Percentiles rank a stretch among this genome's conserved stretches.
Conservation (phyloP, 2,888 invertebrate species). For the Chaitophorus viminalis region DNA sequence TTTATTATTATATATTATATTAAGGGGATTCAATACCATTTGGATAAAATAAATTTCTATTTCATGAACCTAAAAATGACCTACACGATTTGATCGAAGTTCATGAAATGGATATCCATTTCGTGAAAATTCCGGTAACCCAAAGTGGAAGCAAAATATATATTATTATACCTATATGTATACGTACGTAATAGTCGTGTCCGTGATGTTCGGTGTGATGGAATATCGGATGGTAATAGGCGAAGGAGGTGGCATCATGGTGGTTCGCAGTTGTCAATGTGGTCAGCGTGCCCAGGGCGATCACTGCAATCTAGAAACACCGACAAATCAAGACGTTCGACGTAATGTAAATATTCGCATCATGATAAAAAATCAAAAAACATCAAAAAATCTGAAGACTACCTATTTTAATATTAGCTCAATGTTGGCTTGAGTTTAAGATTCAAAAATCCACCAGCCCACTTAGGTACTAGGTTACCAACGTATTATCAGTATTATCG, state of each 20-base stretch:
- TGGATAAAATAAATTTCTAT: too few species aligned
- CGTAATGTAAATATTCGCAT: neutral
- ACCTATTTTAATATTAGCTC: too few species aligned
- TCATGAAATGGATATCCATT: too few species aligned
- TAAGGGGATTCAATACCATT: too few species aligned
- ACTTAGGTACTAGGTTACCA: too few species aligned
- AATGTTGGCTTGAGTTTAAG: too few species aligned
- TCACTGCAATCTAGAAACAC: constrained; percentile 25
- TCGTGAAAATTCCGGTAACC: neutral
- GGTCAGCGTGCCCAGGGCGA: constrained; percentile 38
- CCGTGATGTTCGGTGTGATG: constrained; percentile 65
- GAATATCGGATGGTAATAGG: constrained; percentile 64
- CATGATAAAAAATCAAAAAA: too few species aligned
- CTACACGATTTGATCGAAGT: too few species aligned
- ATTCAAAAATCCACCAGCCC: too few species aligned
- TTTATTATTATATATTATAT: too few species aligned
- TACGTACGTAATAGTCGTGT: constrained; percentile 57
- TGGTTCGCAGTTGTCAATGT: constrained; percentile 47
- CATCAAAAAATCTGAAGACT: too few species aligned
- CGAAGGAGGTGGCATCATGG: constrained; percentile 63
- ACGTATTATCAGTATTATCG: too few species aligned
- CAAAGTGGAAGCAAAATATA: neutral
- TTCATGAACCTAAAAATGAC: neutral
- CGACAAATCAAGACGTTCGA: neutral
- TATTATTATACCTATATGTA: neutral